phyloP scores from a whole-genome alignment of 1,140 invertebrate species.

The Thaumetopoea pityocampa region DNA sequence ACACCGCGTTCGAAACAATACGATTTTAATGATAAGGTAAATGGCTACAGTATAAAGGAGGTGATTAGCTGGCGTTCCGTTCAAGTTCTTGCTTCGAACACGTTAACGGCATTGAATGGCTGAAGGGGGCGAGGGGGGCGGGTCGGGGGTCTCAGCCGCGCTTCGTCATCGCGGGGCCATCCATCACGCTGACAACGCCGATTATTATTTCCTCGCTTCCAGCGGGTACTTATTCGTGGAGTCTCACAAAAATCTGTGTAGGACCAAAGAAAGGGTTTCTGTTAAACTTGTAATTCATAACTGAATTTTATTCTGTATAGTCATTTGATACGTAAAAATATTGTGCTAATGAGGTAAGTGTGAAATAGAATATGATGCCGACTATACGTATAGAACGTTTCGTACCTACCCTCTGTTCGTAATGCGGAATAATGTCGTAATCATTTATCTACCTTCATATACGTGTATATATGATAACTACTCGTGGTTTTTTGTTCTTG shows the following conservation, averaged over 20 bases:
- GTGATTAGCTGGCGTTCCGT: slow-evolving; percentile 15
- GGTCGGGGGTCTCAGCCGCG: slow-evolving; percentile 33
- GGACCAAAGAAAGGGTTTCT: slow-evolving; percentile 37
- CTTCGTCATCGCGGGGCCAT: slow-evolving; percentile 51
- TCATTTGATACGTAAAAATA: no score
- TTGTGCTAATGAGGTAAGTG: no score
- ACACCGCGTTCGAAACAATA: background rate
- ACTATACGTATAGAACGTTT: no score
- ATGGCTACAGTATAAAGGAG: slow-evolving; percentile 2
- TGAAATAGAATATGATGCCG: no score
- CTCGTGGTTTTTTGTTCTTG: no score
- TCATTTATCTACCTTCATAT: no score
- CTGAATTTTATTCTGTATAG: slow-evolving; percentile 22
- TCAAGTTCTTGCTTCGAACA: slow-evolving; percentile 5
- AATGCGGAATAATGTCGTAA: no score
- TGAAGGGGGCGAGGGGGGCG: slow-evolving; percentile 22
- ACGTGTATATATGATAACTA: no score
- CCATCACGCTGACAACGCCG: slow-evolving; percentile 60
- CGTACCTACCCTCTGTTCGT: no score
- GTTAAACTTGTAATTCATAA: slow-evolving; percentile 29
- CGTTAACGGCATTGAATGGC: slow-evolving; percentile 26
- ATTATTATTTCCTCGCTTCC: slow-evolving; percentile 48
- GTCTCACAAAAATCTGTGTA: slow-evolving; percentile 38
- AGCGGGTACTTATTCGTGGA: slow-evolving; percentile 25
- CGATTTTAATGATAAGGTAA: slow-evolving; percentile 1